A percentile compares a stretch with the other conserved stretches of the same genome.
Conservation (phyloP, 2,797 vertebrate genomes). For the Myotis vivesi region DNA sequence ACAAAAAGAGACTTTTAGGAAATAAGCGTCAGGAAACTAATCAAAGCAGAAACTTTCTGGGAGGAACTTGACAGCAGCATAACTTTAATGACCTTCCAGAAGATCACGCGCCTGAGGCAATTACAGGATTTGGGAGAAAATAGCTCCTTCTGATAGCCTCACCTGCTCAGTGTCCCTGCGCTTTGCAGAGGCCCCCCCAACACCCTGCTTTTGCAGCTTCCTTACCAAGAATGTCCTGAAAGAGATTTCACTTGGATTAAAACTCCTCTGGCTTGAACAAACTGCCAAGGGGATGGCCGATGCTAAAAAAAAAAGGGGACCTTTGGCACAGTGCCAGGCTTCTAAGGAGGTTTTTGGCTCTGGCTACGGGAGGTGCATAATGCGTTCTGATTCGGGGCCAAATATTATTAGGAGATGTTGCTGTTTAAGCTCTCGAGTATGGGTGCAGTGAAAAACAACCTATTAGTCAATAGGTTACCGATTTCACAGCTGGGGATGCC, state of each 20-base stretch:
- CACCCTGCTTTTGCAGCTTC: neutral
- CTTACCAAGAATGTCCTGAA: conserved; percentile 11
- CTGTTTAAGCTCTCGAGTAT: conserved; percentile 36
- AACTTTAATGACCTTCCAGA: conserved; percentile 52
- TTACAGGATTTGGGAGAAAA: conserved; percentile 65
- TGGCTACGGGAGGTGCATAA: neutral
- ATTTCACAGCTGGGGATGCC: conserved; percentile 31
- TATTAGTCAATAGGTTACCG: conserved; percentile 45
- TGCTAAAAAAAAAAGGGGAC: conserved; percentile 34
- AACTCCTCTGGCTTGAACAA: neutral
- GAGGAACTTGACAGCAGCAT: conserved; percentile 35
- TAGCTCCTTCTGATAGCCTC: conserved; percentile 28
- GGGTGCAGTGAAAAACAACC: conserved; percentile 42
- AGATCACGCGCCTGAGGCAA: conserved; percentile 43
- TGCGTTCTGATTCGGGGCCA: conserved; percentile 28
- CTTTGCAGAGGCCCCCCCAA: neutral
- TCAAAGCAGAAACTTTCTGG: conserved; percentile 52
- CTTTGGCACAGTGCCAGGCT: neutral
- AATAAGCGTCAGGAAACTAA: conserved; percentile 34
- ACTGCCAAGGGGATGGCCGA: neutral
- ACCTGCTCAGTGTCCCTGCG: neutral
- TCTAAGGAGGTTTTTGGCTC: neutral
- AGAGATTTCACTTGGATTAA: conserved; percentile 40
- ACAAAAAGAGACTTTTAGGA: conserved; percentile 57
- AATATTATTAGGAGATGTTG: conserved; percentile 41